phyloP scores from a whole-genome alignment of 2,888 invertebrate genomes.

The Pristionchus maxplancki region DNA sequence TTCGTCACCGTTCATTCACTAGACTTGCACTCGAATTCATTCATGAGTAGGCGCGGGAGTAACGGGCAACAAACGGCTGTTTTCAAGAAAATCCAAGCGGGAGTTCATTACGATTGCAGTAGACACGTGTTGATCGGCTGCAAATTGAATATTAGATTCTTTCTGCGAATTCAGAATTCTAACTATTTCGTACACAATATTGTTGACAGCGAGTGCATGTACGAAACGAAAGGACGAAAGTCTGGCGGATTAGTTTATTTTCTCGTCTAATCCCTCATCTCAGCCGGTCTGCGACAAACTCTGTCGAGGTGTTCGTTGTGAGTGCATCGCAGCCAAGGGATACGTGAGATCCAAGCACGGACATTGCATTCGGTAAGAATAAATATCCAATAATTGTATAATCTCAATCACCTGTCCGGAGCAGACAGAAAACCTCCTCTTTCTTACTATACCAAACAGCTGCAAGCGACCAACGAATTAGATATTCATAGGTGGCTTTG shows the following conservation, averaged over 20 bases:
- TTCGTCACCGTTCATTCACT: background rate
- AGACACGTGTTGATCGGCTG: background rate
- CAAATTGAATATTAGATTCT: no score
- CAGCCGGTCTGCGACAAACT: constrained; percentile 44
- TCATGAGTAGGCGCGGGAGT: background rate
- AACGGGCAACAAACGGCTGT: background rate
- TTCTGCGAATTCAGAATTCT: no score
- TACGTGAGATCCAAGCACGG: constrained; percentile 47
- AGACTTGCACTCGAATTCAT: background rate
- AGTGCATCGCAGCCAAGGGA: constrained; percentile 49
- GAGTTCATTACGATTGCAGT: background rate
- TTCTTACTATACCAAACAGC: no score
- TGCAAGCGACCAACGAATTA: no score
- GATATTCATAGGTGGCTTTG: no score
- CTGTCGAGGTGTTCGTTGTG: constrained; percentile 36
- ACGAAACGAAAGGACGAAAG: no score
- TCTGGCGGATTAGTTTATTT: no score
- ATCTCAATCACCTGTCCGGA: no score
- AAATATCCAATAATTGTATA: no score
- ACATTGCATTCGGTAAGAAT: constrained; percentile 43
- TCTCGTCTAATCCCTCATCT: background rate
- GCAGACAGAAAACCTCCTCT: no score
- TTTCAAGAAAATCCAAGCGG: background rate
- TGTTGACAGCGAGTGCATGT: no score
- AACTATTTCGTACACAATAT: background rate